A percentile compares a stretch with the other conserved stretches of the same genome.
phyloP scores from a whole-genome alignment of 2,888 invertebrate species.

The Drosophila monieri region DNA sequence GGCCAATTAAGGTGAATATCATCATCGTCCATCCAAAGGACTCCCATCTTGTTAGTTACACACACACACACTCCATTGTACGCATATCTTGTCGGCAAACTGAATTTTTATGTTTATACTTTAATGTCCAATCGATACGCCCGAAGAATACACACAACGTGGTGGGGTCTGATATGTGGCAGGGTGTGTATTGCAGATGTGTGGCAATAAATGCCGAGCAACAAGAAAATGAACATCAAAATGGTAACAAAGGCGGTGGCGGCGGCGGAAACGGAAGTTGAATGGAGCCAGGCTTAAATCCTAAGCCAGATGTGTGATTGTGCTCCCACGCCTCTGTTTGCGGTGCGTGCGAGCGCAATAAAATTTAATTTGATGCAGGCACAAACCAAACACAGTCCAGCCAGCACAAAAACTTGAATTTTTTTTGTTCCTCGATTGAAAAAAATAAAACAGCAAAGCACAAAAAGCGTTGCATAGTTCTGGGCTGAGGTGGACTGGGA shows the following conservation, averaged over 20 bases:
- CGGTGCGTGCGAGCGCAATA: constrained; percentile 59
- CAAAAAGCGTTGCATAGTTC: constrained; percentile 65
- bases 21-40: constrained; percentile 6
- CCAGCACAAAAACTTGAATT: constrained; percentile 6
- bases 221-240: constrained; percentile 27
- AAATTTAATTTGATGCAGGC: constrained; percentile 67
- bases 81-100: constrained; percentile 44
- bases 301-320: constrained; percentile 40
- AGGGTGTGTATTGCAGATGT: constrained; percentile 23
- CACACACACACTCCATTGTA: constrained; percentile 51
- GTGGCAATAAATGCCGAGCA: constrained; percentile 51
- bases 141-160: constrained; percentile 12
- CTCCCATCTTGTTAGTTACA: constrained; percentile 2
- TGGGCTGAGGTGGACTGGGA: constrained; percentile 33
- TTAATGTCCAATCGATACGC: constrained; percentile 68
- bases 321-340: constrained; percentile 27
- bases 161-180: constrained; percentile 40
- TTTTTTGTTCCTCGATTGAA: constrained; percentile 1
- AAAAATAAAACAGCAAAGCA: constrained; percentile 12
- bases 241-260: constrained; percentile 7
- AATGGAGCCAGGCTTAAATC: constrained; percentile 39
- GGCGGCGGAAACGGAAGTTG: background rate
- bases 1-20: constrained; percentile 39
- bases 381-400: constrained; percentile 13
- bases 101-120: constrained; percentile 55